Percentiles rank a stretch among this genome's conserved stretches.
These are phyloP conservation scores for Ditylenchus dipsaci DNA, from an alignment of 1,140 invertebrate genomes.

Conservation along the genomic window DNA sequence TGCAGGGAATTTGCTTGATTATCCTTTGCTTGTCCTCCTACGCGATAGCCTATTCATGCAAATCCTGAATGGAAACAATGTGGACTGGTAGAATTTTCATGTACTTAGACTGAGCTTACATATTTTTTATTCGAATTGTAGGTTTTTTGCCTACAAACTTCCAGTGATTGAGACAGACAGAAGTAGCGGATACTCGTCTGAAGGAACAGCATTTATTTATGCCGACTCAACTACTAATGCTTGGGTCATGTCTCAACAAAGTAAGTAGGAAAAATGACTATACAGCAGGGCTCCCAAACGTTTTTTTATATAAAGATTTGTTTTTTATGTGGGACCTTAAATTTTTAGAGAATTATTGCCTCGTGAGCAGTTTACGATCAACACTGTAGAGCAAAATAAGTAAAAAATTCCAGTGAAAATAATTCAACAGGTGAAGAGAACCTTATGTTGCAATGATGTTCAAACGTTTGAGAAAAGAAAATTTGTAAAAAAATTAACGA, in stretches of 20 bases:
- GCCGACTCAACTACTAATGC: constrained; percentile 18
- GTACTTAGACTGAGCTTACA: neutral
- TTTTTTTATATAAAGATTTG: too few relatives aligned
- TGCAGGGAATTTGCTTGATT: neutral
- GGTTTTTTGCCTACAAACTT: constrained; percentile 38
- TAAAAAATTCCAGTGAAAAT: neutral
- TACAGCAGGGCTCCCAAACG: too few relatives aligned
- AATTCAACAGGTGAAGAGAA: neutral
- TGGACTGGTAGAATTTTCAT: constrained; percentile 29
- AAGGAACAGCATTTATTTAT: constrained; percentile 33
- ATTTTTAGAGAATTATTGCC: too few relatives aligned
- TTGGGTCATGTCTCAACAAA: constrained; percentile 23
- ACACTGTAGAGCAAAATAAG: too few relatives aligned
- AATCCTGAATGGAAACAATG: constrained; percentile 24
- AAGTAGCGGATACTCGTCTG: neutral
- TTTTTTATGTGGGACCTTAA: too few relatives aligned
- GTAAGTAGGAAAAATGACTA: constrained; percentile 19
- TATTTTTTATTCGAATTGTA: constrained; percentile 1
- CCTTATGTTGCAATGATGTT: neutral
- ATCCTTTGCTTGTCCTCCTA: neutral
- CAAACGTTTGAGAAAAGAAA: neutral
- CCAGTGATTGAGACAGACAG: constrained; percentile 18
- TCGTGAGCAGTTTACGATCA: too few relatives aligned
- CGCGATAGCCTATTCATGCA: constrained; percentile 20
- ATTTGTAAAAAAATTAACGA: neutral